phyloP scores from a whole-genome alignment of 2,888 invertebrate genomes.

The Sturmia bella region DNA sequence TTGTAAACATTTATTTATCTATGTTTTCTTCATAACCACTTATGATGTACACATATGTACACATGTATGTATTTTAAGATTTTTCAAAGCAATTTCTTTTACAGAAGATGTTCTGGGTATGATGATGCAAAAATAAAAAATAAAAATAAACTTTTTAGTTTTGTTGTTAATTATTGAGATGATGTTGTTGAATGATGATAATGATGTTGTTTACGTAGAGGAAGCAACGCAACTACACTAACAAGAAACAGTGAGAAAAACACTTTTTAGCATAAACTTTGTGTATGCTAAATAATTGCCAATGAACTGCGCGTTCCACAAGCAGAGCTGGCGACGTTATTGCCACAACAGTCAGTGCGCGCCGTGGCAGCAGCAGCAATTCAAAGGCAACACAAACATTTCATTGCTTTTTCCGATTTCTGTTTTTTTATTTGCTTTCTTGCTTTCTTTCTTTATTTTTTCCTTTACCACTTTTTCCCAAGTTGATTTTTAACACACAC shows the following conservation, averaged over 20 bases:
- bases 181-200: slow-evolving; percentile 26
- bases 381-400: slow-evolving; percentile 61
- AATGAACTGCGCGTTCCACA: slow-evolving; percentile 65
- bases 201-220: slow-evolving; percentile 36
- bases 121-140: too few species aligned
- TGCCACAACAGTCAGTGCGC: not conserved
- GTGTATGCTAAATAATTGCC: slow-evolving; percentile 65
- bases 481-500: not conserved
- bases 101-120: too few species aligned
- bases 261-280: slow-evolving; percentile 28
- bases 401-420: slow-evolving; percentile 32
- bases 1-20: too few species aligned
- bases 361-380: slow-evolving; percentile 34
- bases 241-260: slow-evolving; percentile 18
- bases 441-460: slow-evolving; percentile 4
- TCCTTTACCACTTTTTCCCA: slow-evolving; percentile 10
- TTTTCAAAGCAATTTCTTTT: too few species aligned
- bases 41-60: too few species aligned
- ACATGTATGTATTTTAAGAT: too few species aligned
- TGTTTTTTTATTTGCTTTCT: slow-evolving; percentile 40
- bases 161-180: slow-evolving; percentile 22
- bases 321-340: slow-evolving; percentile 33
- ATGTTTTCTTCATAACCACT: too few species aligned
- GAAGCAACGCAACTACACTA: slow-evolving; percentile 20
- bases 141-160: not conserved